Percentiles rank a stretch among this genome's conserved stretches.
phyloP scores from a whole-genome alignment of 1,140 invertebrate species.

The Zaprionus kolodkinae region DNA sequence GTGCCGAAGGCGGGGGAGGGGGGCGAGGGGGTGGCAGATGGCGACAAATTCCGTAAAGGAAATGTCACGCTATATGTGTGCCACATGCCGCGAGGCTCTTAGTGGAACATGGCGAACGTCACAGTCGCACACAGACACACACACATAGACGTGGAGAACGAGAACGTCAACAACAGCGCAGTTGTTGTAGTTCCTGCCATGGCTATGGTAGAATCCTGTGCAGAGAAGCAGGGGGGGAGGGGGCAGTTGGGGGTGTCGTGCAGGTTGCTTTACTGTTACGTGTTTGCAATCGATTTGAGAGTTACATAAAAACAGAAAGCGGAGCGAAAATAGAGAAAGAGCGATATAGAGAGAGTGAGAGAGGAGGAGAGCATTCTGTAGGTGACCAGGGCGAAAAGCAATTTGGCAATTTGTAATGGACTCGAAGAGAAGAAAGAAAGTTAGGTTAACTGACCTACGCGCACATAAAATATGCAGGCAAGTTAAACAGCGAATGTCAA shows the following conservation, averaged over 20 bases:
- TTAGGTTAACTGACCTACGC: conserved; percentile 74
- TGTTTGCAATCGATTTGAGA: conserved; percentile 82
- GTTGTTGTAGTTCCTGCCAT: conserved; percentile 40
- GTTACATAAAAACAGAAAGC: conserved; percentile 73
- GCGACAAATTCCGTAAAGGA: conserved; percentile 76
- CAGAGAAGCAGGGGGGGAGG: neutral
- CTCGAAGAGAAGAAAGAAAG: conserved; percentile 26
- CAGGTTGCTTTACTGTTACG: conserved; percentile 74
- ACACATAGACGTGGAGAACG: conserved; percentile 6
- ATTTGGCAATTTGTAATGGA: conserved; percentile 61
- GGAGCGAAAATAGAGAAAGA: conserved; percentile 10
- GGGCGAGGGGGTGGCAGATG: conserved; percentile 16
- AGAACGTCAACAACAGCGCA: conserved; percentile 46
- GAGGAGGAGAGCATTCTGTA: conserved; percentile 18
- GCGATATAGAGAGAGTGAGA: conserved; percentile 11
- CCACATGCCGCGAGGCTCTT: conserved; percentile 34
- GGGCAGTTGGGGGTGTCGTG: conserved; percentile 27
- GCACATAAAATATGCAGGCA: conserved; percentile 77
- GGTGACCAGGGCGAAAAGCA: conserved; percentile 58
- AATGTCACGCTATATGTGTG: conserved; percentile 76
- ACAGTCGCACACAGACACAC: conserved; percentile 29
- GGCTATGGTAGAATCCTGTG: neutral
- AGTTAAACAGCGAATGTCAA: conserved; percentile 70
- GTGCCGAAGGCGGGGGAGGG: neutral
- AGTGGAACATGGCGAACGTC: conserved; percentile 45